These are phyloP conservation scores for Scrobipalpa atriplicella DNA, from an alignment of 2,888 invertebrate genomes.

Conservation along the genomic window DNA sequence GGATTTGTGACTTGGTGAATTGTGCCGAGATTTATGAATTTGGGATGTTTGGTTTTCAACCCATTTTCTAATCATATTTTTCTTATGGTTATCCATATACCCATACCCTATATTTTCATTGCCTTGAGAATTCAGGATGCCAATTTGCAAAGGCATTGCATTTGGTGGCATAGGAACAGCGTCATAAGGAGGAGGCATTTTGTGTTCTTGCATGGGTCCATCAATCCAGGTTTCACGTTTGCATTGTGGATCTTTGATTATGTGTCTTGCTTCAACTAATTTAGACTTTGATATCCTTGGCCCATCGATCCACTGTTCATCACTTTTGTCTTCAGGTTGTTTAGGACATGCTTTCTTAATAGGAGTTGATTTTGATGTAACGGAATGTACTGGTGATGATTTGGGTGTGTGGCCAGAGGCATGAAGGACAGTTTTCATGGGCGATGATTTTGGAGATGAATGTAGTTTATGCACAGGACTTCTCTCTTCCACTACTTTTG, in stretches of 20 bases:
- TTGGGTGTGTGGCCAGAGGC: slow-evolving; percentile 76
- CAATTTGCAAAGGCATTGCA: slow-evolving; percentile 66
- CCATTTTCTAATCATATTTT: slow-evolving; percentile 96
- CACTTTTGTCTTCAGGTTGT: slow-evolving; percentile 80
- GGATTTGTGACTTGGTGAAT: slow-evolving; percentile 74
- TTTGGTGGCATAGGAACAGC: slow-evolving; percentile 85
- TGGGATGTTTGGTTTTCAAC: slow-evolving; percentile 95
- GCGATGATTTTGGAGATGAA: slow-evolving; percentile 83
- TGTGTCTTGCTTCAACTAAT: slow-evolving; percentile 90
- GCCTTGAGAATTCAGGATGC: slow-evolving; percentile 70
- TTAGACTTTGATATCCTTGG: slow-evolving; percentile 94
- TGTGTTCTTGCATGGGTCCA: slow-evolving; percentile 90
- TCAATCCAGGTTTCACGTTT: slow-evolving; percentile 98
- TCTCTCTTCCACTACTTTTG: slow-evolving; percentile 83
- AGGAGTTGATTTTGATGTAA: slow-evolving; percentile 78
- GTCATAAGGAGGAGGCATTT: slow-evolving; percentile 74
- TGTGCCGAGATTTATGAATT: slow-evolving; percentile 86
- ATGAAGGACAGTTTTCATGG: slow-evolving; percentile 68
- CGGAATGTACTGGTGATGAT: slow-evolving; percentile 77
- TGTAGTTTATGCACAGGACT: slow-evolving; percentile 84
- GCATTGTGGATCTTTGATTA: slow-evolving; percentile 89
- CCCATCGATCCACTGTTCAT: slow-evolving; percentile 98
- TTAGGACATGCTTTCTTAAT: slow-evolving; percentile 76
- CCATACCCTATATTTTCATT: slow-evolving; percentile 87
- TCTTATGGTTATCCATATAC: slow-evolving; percentile 96